Conservation (phyloP, 2,888 invertebrate species). For the Ormyrus labotus region DNA sequence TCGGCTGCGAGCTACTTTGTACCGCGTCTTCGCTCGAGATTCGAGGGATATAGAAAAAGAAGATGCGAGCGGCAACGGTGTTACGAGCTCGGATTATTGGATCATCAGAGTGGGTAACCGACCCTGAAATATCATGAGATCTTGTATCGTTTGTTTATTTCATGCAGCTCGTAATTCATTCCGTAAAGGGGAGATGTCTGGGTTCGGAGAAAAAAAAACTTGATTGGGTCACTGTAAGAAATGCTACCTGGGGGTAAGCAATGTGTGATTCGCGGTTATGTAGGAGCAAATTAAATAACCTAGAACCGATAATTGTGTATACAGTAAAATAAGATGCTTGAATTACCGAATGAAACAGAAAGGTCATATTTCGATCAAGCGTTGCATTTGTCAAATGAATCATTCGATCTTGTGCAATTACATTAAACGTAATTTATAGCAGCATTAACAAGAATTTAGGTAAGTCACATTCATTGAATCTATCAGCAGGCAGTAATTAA, state of each 20-base stretch:
- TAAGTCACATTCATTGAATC: neutral
- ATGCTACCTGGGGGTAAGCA: too few relatives aligned
- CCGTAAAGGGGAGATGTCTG: neutral
- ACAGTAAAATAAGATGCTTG: too few relatives aligned
- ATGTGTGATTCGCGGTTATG: too few relatives aligned
- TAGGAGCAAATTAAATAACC: too few relatives aligned
- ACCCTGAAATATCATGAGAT: neutral
- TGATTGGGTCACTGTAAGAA: too few relatives aligned
- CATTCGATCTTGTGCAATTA: constrained; percentile 3
- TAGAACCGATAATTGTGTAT: too few relatives aligned
- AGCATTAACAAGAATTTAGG: constrained; percentile 7
- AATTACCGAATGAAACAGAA: too few relatives aligned
- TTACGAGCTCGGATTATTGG: neutral
- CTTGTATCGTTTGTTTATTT: constrained; percentile 19
- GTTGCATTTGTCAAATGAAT: too few relatives aligned
- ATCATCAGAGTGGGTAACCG: neutral
- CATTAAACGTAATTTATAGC: constrained; percentile 25
- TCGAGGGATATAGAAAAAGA: too few relatives aligned
- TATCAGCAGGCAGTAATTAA: constrained; percentile 45
- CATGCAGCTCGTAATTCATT: neutral
- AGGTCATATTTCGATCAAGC: too few relatives aligned
- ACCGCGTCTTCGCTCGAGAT: neutral
- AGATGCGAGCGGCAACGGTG: neutral
- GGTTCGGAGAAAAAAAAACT: neutral
- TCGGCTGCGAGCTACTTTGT: neutral